Evolutionary conservation across 2,113 vertebrate species (phyloP).

Genomic region (Ptyas mucosa): DNA sequence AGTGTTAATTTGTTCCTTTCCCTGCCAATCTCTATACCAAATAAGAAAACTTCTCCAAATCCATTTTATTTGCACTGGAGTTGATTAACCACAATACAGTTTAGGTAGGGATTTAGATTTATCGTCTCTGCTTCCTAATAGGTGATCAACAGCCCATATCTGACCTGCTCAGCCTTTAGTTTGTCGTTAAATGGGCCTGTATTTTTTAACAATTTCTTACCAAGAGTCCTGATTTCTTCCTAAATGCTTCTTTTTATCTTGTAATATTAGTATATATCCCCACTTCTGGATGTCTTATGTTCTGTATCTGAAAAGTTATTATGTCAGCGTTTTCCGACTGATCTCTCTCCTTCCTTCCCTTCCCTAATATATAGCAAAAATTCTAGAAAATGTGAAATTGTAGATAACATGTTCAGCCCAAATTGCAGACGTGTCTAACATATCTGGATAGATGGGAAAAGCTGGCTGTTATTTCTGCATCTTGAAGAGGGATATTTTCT

Average conservation of each 20-base stretch:
- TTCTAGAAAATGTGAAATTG: neutral
- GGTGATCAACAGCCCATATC: neutral
- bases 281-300: neutral
- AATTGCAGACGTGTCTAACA: neutral
- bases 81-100: neutral
- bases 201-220: neutral
- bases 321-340: neutral
- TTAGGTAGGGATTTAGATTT: neutral
- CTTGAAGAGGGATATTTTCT: neutral
- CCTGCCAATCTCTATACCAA: neutral
- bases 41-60: neutral
- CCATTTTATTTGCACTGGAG: neutral
- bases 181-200: neutral
- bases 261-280: neutral
- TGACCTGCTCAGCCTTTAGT: neutral
- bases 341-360: neutral
- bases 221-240: slow-evolving; percentile 3
- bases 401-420: neutral
- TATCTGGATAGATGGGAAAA: neutral
- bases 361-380: neutral
- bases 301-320: slow-evolving; percentile 3
- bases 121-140: neutral
- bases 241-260: neutral
- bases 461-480: neutral
- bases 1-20: neutral